Percentiles rank a stretch among this genome's conserved stretches.
Evolutionary conservation across 1,140 invertebrate genomes (phyloP).

Genomic region (Zaprionus inermis): DNA sequence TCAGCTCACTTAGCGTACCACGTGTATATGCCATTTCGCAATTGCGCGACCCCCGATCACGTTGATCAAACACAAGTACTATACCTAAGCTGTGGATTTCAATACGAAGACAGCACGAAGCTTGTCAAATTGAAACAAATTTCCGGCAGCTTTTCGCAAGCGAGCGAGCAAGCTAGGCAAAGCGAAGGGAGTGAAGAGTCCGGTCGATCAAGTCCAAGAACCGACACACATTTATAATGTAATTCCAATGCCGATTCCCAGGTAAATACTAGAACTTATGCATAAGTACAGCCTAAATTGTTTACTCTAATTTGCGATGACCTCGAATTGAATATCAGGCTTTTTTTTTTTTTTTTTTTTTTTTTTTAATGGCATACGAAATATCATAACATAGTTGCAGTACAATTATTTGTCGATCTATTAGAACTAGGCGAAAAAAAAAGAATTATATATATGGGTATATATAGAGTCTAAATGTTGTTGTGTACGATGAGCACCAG

Average conservation of each 20-base stretch:
- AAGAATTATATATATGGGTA: slow-evolving; percentile 2
- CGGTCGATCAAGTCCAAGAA: not conserved
- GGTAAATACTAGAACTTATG: not conserved
- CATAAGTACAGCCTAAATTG: not conserved
- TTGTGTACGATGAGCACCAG: slow-evolving; percentile 5
- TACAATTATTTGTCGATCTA: slow-evolving; percentile 28
- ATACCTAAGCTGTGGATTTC: not conserved
- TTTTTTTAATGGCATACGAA: slow-evolving; percentile 34
- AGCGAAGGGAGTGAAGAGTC: not conserved
- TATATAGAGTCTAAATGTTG: slow-evolving; percentile 1
- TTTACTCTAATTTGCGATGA: not conserved
- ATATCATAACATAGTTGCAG: slow-evolving; percentile 23
- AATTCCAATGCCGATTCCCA: not conserved
- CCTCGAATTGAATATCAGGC: not conserved
- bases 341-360: not conserved
- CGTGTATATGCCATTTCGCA: not conserved
- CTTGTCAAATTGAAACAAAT: not conserved
- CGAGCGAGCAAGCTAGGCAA: not conserved
- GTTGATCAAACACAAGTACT: not conserved
- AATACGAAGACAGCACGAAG: not conserved
- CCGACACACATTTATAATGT: not conserved
- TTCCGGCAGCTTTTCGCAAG: not conserved
- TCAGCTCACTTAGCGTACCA: not conserved
- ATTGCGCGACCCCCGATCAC: not conserved
- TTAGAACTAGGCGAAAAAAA: slow-evolving; percentile 31